These are phyloP conservation scores for Sarcophilus harrisii DNA, from an alignment of 2,797 vertebrate species.

Conservation along the genomic window DNA sequence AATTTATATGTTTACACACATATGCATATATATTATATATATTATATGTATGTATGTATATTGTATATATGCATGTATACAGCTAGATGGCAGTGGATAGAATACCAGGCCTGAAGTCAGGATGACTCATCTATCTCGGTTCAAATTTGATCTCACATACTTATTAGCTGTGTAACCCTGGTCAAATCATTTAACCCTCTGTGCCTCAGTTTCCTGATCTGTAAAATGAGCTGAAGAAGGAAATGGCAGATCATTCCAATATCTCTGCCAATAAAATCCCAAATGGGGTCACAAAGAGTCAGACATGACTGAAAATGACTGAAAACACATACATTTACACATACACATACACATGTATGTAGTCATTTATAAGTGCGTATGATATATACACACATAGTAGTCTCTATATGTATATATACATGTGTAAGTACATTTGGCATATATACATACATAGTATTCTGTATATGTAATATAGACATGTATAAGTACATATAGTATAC, in stretches of 20 bases:
- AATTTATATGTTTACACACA: too few species aligned
- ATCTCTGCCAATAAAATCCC: not conserved
- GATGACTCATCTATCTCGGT: not conserved
- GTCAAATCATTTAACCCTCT: not conserved
- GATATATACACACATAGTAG: too few species aligned
- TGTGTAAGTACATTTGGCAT: not conserved
- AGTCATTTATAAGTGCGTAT: too few species aligned
- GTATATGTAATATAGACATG: too few species aligned
- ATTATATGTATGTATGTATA: not conserved
- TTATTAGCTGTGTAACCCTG: not conserved
- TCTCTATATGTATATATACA: not conserved
- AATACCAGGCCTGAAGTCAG: not conserved
- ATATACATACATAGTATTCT: too few species aligned
- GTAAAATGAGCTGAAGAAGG: not conserved
- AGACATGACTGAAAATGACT: not conserved
- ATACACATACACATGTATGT: not conserved
- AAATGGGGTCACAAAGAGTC: not conserved
- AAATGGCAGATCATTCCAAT: not conserved
- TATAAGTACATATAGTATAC: too few species aligned
- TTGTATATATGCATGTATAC: not conserved
- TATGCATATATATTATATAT: too few species aligned
- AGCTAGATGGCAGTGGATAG: not conserved
- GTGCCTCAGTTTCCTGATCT: not conserved
- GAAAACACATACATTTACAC: not conserved
- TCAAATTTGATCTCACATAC: not conserved